Evolutionary conservation across 2,113 vertebrate species (phyloP), one percentile per base, ranked within the genome.

Genomic region (Nothocercus nigrocapillus): DNA sequence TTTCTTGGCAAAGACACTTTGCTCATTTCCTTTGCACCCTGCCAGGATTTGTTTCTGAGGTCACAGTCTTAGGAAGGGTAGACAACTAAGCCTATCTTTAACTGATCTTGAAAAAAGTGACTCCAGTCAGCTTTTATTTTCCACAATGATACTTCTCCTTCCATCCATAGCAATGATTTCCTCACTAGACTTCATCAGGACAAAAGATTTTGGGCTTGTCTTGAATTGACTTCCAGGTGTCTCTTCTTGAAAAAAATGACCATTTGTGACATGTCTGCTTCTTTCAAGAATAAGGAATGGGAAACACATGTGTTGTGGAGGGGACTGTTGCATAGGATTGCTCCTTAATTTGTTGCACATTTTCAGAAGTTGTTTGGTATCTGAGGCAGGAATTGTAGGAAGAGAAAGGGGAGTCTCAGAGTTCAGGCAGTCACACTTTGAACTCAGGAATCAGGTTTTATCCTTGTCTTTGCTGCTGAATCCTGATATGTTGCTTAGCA

Each of bases 401-500:
- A 64, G 9, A 79, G 30, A 16, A 80, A 59, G 24, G 22, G 24
- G 68, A 91, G 15, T 34, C 40, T 74, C 36, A 24, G 49, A 49
- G 58, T 82, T 91, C 56, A 79, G 82, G 45, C 13, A 49, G 19
- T 77, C 36, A 56, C 28, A n/a, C 9, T 22, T 68, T 74, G 67
- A 74, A 82, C 7, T 88, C 36, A 7, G 69, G 47, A 89, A 89
- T 84, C 22, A 87, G 17, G 30, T 94, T 70, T 91, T 75, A 68
- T 73, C 44, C 40, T 70, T 40, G n/a, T 36, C 3, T 88, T 85
- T 89, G 76, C 30, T 44, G 25, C 25, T 91, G 49, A 92, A 86
- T 85, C 85, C 64, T 94, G 73, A 81, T 86, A 45, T 63, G 56
- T 49, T 88, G 64, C 82, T 88, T 88, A 92, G 76, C 42, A 90